Evolutionary conservation across 2,797 vertebrate species (phyloP).

Genomic region (Neopelma chrysocephalum): DNA sequence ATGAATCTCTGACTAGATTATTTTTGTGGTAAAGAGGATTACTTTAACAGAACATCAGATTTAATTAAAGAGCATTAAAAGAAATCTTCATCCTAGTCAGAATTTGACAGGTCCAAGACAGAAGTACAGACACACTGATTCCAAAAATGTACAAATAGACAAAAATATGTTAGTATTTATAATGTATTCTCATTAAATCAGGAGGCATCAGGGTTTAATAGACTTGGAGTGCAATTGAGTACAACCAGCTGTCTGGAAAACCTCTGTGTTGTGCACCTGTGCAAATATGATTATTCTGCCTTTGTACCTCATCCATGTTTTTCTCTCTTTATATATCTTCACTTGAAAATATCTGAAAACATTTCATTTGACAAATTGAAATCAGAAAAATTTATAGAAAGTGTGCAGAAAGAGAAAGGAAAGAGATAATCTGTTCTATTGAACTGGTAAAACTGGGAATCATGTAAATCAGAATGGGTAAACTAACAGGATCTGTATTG

Average conservation of each 20-base stretch:
- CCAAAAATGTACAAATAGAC: constrained; percentile 55
- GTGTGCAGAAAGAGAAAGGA: not conserved
- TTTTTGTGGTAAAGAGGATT: not conserved
- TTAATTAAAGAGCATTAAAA: not conserved
- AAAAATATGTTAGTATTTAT: constrained; percentile 60
- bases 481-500: not conserved
- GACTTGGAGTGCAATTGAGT: constrained; percentile 44
- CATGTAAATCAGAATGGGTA: not conserved
- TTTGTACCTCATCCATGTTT: not conserved
- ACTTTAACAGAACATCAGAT: not conserved
- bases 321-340: not conserved
- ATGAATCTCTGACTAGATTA: not conserved
- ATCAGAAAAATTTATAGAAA: not conserved
- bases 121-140: constrained; percentile 22
- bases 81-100: not conserved
- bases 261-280: constrained; percentile 57
- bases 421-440: not conserved
- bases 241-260: constrained; percentile 70
- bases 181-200: constrained; percentile 48
- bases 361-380: not conserved
- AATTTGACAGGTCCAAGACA: constrained; percentile 32
- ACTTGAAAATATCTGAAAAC: not conserved
- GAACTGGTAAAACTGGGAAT: not conserved
- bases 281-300: constrained; percentile 38
- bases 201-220: constrained; percentile 43